phyloP scores from a whole-genome alignment of 2,888 invertebrate genomes.

The Protodeltote pygarga region DNA sequence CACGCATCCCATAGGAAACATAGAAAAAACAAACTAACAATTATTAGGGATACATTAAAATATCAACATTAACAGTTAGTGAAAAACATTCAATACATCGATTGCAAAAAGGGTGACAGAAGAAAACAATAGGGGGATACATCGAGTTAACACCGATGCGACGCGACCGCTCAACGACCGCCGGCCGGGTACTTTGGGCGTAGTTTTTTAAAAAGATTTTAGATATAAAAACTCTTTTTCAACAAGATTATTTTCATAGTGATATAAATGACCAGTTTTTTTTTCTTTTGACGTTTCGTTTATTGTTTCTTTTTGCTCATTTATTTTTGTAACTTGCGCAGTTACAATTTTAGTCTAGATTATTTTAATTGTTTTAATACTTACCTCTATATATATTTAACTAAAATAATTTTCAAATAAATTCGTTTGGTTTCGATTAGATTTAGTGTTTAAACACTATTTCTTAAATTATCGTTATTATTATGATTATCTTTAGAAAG shows the following conservation, averaged over 20 bases:
- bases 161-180: conserved; percentile 74
- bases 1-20: conserved; percentile 50
- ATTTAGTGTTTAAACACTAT: too few relatives aligned
- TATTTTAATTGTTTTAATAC: too few relatives aligned
- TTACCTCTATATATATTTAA: too few relatives aligned
- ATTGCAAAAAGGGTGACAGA: conserved; percentile 83
- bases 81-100: conserved; percentile 86
- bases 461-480: too few relatives aligned
- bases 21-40: conserved; percentile 55
- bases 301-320: too few relatives aligned
- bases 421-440: too few relatives aligned
- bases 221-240: conserved; percentile 26
- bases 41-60: conserved; percentile 66
- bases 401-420: too few relatives aligned
- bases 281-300: background rate
- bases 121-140: conserved; percentile 78
- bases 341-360: too few relatives aligned
- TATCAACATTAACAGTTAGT: conserved; percentile 87
- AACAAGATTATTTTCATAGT: background rate
- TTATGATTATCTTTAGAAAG: too few relatives aligned
- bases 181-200: conserved; percentile 84
- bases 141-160: conserved; percentile 85
- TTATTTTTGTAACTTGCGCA: too few relatives aligned
- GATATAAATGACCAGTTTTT: background rate
- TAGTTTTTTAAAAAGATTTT: conserved; percentile 44